phyloP scores from a whole-genome alignment of 2,888 invertebrate species.

The Griposia aprilina region DNA sequence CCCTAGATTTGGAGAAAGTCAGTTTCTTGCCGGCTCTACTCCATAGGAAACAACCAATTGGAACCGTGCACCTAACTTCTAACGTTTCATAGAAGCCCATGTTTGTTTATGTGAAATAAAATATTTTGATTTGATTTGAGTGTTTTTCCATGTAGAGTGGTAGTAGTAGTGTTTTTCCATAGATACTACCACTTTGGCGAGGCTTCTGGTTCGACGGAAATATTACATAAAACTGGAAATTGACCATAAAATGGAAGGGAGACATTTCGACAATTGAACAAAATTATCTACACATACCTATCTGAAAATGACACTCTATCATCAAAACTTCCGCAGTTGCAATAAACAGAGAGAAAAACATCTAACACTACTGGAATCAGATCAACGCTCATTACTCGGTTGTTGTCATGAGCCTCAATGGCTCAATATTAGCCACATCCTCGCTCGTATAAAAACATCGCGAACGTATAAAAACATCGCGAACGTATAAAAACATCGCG shows the following conservation, averaged over 20 bases:
- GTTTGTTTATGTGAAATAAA: no score
- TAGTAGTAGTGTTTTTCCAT: no score
- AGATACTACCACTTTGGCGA: background rate
- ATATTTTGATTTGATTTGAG: no score
- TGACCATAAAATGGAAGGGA: background rate
- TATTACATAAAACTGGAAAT: background rate
- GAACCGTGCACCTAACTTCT: no score
- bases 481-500: slow-evolving; percentile 80
- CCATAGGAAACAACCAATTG: no score
- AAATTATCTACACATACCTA: background rate
- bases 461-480: slow-evolving; percentile 84
- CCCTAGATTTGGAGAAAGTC: background rate
- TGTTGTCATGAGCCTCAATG: slow-evolving; percentile 55
- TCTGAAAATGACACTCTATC: background rate
- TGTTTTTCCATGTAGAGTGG: background rate
- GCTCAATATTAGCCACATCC: slow-evolving; percentile 75
- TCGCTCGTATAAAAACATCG: slow-evolving; percentile 78
- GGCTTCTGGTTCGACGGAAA: background rate
- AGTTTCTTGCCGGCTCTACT: no score
- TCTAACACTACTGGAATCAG: background rate
- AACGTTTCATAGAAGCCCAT: no score
- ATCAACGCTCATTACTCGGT: slow-evolving; percentile 49
- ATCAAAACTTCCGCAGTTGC: background rate
- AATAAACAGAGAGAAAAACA: slow-evolving; percentile 1
- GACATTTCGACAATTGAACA: background rate